phyloP scores from a whole-genome alignment of 2,113 vertebrate genomes.

The Aix galericulata region DNA sequence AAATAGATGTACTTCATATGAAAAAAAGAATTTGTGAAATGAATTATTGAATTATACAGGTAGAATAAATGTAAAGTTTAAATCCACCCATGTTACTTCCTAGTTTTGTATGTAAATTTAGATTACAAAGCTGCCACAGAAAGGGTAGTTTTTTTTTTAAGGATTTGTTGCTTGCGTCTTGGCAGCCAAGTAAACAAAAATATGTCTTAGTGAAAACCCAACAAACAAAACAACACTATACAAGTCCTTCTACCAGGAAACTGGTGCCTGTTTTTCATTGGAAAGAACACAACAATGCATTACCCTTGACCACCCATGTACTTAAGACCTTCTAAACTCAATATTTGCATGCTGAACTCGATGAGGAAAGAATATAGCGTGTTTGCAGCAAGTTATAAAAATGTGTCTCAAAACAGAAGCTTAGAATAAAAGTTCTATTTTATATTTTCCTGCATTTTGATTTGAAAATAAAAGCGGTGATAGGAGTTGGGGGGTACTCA shows the following conservation, averaged over 20 bases:
- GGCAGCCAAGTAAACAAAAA: constrained; percentile 5
- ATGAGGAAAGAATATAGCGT: neutral
- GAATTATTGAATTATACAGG: neutral
- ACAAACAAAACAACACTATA: neutral
- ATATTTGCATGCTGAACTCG: neutral
- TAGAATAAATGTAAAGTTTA: neutral
- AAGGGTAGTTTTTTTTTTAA: neutral
- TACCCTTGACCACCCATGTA: constrained; percentile 12
- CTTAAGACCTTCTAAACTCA: neutral
- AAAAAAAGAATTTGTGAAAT: neutral
- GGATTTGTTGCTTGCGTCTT: neutral
- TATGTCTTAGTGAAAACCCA: neutral
- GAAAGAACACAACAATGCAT: neutral
- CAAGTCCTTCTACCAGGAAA: neutral
- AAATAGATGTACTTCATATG: neutral
- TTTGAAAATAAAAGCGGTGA: neutral
- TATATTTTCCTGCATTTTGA: neutral
- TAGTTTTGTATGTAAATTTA: neutral
- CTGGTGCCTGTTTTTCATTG: neutral
- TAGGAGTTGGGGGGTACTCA: neutral
- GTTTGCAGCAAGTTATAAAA: neutral
- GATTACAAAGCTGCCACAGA: neutral
- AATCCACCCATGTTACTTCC: neutral
- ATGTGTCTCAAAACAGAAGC: neutral
- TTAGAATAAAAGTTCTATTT: neutral